Percentiles rank a stretch among this genome's conserved stretches.
Conservation (phyloP, 2,113 vertebrate species). For the Tachysurus fulvidraco region DNA sequence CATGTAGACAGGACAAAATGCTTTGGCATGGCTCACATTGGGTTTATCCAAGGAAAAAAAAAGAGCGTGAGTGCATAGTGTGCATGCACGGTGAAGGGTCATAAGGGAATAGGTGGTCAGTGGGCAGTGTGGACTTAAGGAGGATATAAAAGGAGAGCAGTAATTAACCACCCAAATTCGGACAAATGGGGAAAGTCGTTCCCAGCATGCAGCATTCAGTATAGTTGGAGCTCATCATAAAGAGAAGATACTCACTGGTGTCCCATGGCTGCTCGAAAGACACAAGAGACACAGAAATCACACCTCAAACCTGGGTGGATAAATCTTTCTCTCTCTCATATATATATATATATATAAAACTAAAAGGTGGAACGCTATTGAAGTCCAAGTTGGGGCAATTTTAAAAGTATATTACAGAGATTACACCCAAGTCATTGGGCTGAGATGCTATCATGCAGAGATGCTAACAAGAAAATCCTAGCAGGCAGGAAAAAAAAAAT, state of each 20-base stretch:
- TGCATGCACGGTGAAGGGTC: slow-evolving; percentile 46
- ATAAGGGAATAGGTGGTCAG: slow-evolving; percentile 16
- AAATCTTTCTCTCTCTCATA: neutral
- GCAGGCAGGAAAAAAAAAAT: neutral
- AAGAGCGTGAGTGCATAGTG: neutral
- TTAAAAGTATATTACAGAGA: neutral
- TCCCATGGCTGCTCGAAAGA: slow-evolving; percentile 79
- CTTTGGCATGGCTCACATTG: slow-evolving; percentile 32
- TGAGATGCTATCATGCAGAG: neutral
- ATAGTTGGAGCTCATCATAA: slow-evolving; percentile 50
- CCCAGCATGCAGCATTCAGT: slow-evolving; percentile 73
- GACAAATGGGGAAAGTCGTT: slow-evolving; percentile 18
- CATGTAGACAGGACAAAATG: slow-evolving; percentile 53
- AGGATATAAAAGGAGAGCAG: slow-evolving; percentile 27
- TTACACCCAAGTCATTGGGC: neutral
- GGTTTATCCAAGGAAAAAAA: slow-evolving; percentile 9
- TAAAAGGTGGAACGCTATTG: neutral
- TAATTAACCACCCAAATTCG: slow-evolving; percentile 4
- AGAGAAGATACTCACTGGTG: slow-evolving; percentile 79
- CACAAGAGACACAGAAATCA: slow-evolving; percentile 69
- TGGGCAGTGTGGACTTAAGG: neutral
- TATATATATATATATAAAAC: neutral
- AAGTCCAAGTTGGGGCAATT: neutral
- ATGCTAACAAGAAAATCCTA: neutral
- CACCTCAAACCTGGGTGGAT: slow-evolving; percentile 30